A percentile compares a stretch with the other conserved stretches of the same genome.
Conservation (phyloP, 2,888 invertebrate genomes). For the Melinaea menophilus region DNA sequence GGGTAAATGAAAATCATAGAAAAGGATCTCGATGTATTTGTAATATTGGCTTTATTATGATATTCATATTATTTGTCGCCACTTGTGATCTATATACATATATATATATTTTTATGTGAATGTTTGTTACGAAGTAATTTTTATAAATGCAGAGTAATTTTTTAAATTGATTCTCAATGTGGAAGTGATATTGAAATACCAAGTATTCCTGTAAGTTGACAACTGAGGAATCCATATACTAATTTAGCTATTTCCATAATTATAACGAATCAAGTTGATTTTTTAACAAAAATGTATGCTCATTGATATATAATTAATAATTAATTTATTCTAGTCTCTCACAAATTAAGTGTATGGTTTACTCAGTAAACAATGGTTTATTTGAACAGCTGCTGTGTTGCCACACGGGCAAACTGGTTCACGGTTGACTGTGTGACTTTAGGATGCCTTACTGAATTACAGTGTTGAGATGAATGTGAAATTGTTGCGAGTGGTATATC, state of each 20-base stretch:
- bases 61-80: background rate
- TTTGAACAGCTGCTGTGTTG: background rate
- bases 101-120: background rate
- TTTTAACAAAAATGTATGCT: too few species aligned
- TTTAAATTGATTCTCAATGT: too few species aligned
- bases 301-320: too few species aligned
- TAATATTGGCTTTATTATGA: constrained; percentile 10
- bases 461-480: constrained; percentile 66
- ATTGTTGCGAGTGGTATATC: constrained; percentile 45
- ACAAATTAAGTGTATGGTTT: background rate
- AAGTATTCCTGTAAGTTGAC: too few species aligned
- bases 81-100: background rate
- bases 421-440: constrained; percentile 15
- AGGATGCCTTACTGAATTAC: constrained; percentile 66
- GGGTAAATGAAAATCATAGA: constrained; percentile 16
- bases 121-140: too few species aligned
- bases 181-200: too few species aligned
- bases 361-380: background rate
- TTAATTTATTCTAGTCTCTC: too few species aligned
- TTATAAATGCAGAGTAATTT: too few species aligned
- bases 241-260: too few species aligned
- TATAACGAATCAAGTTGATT: too few species aligned
- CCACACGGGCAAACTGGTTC: background rate
- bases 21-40: constrained; percentile 36
- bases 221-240: too few species aligned